Conservation (phyloP, 2,113 vertebrate genomes). For the Hydrochoerus hydrochaeris region DNA sequence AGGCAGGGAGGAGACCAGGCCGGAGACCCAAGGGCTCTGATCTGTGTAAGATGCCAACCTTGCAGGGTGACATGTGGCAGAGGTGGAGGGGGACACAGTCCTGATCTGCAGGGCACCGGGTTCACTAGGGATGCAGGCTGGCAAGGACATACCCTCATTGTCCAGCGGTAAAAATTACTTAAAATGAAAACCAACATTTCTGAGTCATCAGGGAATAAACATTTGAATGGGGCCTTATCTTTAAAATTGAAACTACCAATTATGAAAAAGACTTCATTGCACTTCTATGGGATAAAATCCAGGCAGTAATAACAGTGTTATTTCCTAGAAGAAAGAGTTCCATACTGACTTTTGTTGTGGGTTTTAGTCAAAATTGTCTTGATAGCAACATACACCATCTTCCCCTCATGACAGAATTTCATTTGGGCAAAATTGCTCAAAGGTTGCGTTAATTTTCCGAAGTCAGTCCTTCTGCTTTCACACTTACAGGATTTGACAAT, state of each 20-base stretch:
- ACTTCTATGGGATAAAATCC: not conserved
- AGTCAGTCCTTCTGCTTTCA: not conserved
- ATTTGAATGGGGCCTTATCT: not conserved
- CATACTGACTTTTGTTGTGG: not conserved
- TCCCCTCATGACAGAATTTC: not conserved
- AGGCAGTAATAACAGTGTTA: not conserved
- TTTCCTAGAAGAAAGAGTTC: not conserved
- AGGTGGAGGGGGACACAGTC: rapidly evolving
- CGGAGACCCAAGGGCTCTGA: not conserved
- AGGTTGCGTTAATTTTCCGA: not conserved
- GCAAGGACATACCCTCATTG: rapidly evolving
- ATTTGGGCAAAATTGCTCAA: not conserved
- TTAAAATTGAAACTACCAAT: not conserved
- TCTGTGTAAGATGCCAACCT: rapidly evolving
- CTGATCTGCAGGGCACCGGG: rapidly evolving
- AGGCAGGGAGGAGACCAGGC: too few relatives aligned
- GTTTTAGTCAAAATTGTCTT: not conserved
- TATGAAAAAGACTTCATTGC: not conserved
- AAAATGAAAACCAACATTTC: not conserved
- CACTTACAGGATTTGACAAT: not conserved
- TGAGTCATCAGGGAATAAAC: not conserved
- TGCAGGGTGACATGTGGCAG: not conserved
- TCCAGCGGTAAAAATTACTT: not conserved
- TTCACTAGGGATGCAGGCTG: rapidly evolving
- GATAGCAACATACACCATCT: not conserved